These are phyloP conservation scores for Acanthosoma haemorrhoidale DNA, from an alignment of 2,888 invertebrate species.

Conservation along the genomic window DNA sequence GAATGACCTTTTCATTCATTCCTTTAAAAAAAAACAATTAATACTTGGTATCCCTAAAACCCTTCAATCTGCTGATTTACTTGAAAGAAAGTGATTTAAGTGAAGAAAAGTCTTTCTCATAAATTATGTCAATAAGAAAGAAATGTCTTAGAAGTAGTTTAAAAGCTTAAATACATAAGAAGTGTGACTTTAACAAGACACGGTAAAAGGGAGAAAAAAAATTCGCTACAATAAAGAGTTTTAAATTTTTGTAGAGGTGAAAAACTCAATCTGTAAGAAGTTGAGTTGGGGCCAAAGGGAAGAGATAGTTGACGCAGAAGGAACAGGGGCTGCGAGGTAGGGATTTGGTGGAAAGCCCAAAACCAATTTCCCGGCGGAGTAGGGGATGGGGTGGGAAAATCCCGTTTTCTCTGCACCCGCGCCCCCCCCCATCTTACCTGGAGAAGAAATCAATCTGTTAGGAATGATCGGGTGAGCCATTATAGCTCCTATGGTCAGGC, in stretches of 20 bases:
- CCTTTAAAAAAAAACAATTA: no score
- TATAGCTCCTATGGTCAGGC: no score
- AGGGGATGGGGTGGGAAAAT: not conserved
- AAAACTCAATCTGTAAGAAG: constrained; percentile 1
- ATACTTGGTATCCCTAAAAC: no score
- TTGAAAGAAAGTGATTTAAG: no score
- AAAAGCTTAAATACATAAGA: no score
- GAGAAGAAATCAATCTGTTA: not conserved
- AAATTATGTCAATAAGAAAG: no score
- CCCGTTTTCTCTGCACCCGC: no score
- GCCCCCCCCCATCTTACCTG: not conserved
- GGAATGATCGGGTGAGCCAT: not conserved
- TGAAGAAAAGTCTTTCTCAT: no score
- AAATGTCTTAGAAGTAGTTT: no score
- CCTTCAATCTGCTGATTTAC: no score
- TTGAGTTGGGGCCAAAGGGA: not conserved
- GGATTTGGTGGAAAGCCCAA: not conserved
- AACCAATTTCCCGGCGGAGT: not conserved
- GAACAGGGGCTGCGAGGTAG: not conserved
- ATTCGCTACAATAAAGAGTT: not conserved
- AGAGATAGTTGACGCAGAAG: not conserved
- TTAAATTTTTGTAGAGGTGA: not conserved
- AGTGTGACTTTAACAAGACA: not conserved
- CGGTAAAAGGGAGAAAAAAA: not conserved
- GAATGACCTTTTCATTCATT: no score